Evolutionary conservation across 2,113 vertebrate genomes (phyloP).

Genomic region (Macquaria australasica): DNA sequence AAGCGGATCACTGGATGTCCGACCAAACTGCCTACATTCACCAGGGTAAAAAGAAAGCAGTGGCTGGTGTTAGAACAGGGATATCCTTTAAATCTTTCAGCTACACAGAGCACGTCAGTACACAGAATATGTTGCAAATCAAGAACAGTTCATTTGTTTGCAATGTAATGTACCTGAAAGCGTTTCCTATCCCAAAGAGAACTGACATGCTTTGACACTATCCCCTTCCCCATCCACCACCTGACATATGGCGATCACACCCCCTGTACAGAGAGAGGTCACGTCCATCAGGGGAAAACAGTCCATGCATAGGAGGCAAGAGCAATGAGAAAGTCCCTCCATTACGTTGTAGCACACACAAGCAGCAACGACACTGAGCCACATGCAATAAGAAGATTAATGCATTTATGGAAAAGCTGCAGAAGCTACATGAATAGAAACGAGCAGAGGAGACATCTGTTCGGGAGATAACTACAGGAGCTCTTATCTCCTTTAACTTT

Average conservation of each 20-base stretch:
- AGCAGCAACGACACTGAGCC: slow-evolving; percentile 79
- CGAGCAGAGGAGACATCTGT: slow-evolving; percentile 69
- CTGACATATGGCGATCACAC: slow-evolving; percentile 39
- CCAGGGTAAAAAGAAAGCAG: slow-evolving; percentile 2
- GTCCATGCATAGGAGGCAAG: slow-evolving; percentile 40
- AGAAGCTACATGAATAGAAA: slow-evolving; percentile 79
- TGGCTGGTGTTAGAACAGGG: background rate
- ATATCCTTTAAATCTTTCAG: background rate
- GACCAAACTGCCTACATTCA: slow-evolving; percentile 27
- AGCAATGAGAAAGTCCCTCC: slow-evolving; percentile 63
- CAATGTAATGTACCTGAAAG: background rate
- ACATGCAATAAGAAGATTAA: slow-evolving; percentile 85
- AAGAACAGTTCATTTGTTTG: background rate
- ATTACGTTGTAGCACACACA: slow-evolving; percentile 47
- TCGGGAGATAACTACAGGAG: slow-evolving; percentile 49
- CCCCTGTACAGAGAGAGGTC: background rate
- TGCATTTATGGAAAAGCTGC: slow-evolving; percentile 85
- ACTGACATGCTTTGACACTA: background rate
- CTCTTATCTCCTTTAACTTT: slow-evolving; percentile 50
- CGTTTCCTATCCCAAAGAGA: background rate
- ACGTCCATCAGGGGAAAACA: slow-evolving; percentile 2
- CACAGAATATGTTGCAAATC: background rate
- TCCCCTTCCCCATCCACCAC: background rate
- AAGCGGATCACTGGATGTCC: slow-evolving; percentile 14
- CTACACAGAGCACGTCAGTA: slow-evolving; percentile 6